Base-by-base conservation (phyloP, 2,888 invertebrate species). In the Euplagia quadripunctaria region DNA sequence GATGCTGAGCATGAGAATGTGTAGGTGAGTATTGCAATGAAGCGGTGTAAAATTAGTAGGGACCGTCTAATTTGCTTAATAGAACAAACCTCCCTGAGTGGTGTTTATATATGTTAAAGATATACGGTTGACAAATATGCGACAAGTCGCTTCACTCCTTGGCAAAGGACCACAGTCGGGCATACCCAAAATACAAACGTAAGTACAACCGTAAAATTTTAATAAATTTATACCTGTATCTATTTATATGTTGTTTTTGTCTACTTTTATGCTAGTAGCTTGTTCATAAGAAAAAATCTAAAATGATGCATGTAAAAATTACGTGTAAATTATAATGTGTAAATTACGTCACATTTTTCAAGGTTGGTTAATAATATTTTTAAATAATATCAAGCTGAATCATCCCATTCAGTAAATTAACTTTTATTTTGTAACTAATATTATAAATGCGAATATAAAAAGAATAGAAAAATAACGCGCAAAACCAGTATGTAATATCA, bases 1-100 rank as follows among this genome's bases (percentile, higher is more conserved):
- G 87, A 91, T 46, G 80, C 83, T 72, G 71, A 69, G 83, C 69
- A 79, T 84, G 79, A 90, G 79, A 85, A 78, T 77, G 73, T 78
- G 78, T 78, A 79, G 80, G 77, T 80, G 75, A 63, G 65, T 49
- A 64, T 71, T 55, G 68, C 49, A 81, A 79, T 81, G 84, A 82
- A 76, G 76, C 78, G 64, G 76, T 70, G 68, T 68, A 9, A 14
- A 31, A 16, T 61, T 68, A 46, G 20, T 61, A 61, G 16, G 52
- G 41, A 0, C 11, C n/a, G 49, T 42, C 12, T 68, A 0, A 68
- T 8, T 51, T 9, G 20, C 5, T 20, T 1, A 12, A 58, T 20
- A 12, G n/a, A 20, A 11, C 4, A 58, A 58, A 11, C 11, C 9
- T 11, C 12, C 0, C 12, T 3, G 4, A 12, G 20, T 20, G 8